These are phyloP conservation scores for Anadara kagoshimensis DNA, from an alignment of 1,140 invertebrate species.

Conservation along the genomic window DNA sequence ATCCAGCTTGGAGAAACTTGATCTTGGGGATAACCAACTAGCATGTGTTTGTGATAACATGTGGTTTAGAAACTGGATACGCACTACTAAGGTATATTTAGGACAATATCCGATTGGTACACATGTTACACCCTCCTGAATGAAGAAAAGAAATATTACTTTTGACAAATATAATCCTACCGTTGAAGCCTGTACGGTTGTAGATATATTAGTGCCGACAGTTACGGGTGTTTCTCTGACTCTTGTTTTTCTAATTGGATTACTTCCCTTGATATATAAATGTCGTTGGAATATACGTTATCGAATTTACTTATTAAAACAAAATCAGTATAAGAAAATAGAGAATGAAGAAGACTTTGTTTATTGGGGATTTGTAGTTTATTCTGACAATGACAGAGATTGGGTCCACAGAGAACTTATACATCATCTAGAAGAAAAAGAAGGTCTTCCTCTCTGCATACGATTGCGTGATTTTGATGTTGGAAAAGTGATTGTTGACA, in stretches of 20 bases:
- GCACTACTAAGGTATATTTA: background rate
- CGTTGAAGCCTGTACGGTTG: background rate
- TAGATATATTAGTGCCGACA: background rate
- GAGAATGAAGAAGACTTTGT: slow-evolving; percentile 11
- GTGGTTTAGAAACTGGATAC: background rate
- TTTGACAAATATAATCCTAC: background rate
- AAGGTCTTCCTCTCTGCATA: slow-evolving; percentile 87
- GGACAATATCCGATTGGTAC: background rate
- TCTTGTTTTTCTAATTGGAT: background rate
- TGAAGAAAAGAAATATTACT: background rate
- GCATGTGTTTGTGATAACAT: background rate
- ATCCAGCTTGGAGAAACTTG: background rate
- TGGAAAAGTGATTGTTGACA: slow-evolving; percentile 80
- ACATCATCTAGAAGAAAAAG: slow-evolving; percentile 17
- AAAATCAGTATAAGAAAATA: background rate
- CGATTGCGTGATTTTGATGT: slow-evolving; percentile 92
- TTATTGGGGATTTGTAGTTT: slow-evolving; percentile 36
- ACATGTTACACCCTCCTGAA: background rate
- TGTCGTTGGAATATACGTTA: slow-evolving; percentile 22
- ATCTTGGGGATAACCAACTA: background rate
- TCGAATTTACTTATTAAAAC: background rate
- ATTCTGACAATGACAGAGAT: slow-evolving; percentile 19
- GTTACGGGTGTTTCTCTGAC: background rate
- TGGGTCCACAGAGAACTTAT: slow-evolving; percentile 34
- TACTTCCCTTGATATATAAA: background rate